Evolutionary conservation across 1,140 invertebrate genomes (phyloP), one percentile per base, ranked within the genome.

Genomic region (Patella vulgata): DNA sequence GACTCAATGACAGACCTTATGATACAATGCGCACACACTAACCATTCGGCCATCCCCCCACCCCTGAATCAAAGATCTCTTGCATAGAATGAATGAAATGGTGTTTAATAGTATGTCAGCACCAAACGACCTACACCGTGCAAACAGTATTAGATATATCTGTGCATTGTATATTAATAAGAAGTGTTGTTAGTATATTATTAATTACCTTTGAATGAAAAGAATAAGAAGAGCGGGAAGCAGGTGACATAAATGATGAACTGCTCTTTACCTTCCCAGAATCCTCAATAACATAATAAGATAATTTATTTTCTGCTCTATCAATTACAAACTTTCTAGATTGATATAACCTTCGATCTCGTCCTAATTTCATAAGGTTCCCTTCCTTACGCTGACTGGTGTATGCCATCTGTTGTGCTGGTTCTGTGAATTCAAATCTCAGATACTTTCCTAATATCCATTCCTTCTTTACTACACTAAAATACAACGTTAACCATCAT

Each of bases 371-470:
- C 91, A 93, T 93, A 46, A 96, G 84, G 80, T 91, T 91, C 1
- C 92, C 93, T 83, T 93, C 91, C 89, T 94, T 93, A 33, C 88
- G 86, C 17, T 91, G 90, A 30, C 87, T 90, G 11, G 90, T 88
- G 77, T 95, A 96, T 60, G 87, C 88, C 73, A 91, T 89, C 47
- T 90, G 87, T 74, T 92, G 90, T 1, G 83, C 81, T 21, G 89
- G 88, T 77, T 92, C 88, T 59, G 89, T 90, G 82, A 97, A 96
- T 79, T 96, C 94, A 85, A 93, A 89, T 43, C 93, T 86, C 82
- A 93, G 88, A 82, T 96, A 96, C 83, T 96, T 96, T 5, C 93
- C 93, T 71, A 90, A 87, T 61, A 96, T 95, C 92, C 93, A 96
- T 79, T 96, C 93, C 79, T 94, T 92, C 57, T 93, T 88, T 52